phyloP scores from a whole-genome alignment of 2,888 invertebrate species.

The Cyaniris semiargus region DNA sequence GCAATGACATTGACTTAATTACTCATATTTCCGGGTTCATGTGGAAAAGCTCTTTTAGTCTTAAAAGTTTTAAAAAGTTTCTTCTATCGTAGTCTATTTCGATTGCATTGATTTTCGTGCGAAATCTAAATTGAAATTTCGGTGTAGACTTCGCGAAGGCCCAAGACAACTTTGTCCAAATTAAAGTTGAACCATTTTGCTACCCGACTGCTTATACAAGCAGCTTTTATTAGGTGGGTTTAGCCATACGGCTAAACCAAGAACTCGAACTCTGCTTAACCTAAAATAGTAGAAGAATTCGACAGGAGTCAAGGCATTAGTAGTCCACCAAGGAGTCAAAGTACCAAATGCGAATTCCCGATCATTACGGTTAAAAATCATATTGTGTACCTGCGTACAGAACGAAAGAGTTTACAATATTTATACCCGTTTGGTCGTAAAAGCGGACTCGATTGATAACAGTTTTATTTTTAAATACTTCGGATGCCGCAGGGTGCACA shows the following conservation, averaged over 20 bases:
- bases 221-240: no score
- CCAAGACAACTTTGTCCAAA: no score
- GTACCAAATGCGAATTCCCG: not conserved
- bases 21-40: not conserved
- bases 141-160: no score
- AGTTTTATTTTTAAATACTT: slow-evolving; percentile 12
- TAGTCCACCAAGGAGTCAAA: not conserved
- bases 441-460: slow-evolving; percentile 5
- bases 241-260: no score
- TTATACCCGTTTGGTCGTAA: slow-evolving; percentile 11
- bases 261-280: no score
- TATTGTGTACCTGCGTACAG: not conserved
- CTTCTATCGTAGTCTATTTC: no score
- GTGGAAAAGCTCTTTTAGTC: not conserved
- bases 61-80: no score
- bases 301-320: no score
- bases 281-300: no score
- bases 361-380: not conserved
- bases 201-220: no score
- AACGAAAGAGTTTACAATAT: not conserved
- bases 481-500: not conserved
- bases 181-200: no score
- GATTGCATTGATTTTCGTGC: not conserved
- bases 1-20: not conserved
- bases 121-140: not conserved